Base-by-base conservation (phyloP, 2,797 vertebrate species). In the Rhynchotus rufescens region DNA sequence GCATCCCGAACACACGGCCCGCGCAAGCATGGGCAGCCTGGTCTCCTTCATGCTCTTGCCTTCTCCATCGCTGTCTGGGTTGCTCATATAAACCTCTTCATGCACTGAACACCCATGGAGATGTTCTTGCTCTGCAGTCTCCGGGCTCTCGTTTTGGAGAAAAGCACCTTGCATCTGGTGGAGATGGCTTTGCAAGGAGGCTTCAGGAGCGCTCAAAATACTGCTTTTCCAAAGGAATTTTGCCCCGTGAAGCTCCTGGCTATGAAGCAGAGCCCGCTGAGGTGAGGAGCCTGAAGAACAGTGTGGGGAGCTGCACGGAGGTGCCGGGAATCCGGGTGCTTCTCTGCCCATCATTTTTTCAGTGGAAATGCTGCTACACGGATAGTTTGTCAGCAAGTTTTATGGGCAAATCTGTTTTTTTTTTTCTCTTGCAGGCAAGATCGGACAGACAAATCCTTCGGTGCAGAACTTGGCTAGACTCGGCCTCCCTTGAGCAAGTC, bases 1-100 rank as follows among this genome's bases (percentile, higher is more conserved):
- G 23, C 51, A 57, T 45, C 51, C 36, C 30, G 17, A 71, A 22
- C 12, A 38, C 0, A 0, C 36, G 42, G 54, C 25, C 2, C 5
- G 1, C 3, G 13, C 65, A 26, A 15, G 10, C 49, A 54, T 4
- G 14, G 54, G 5, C 28, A 56, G 19, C 17, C 7, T 28, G 30
- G 54, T 20, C 54, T n/a, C 30, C 17, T 56, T 12, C 30, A 20
- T 20, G 30, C 30, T 67, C 44, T 1, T 20, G 12, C 42, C 47
- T 47, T 84, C 52, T 16, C 21, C 49, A 12, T 8, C 1, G 0
- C 36, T 36, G 75, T 62, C 44, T 3, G 26, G 59, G 60, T 38
- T 0, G 1, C 71, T 12, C 54, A 44, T 2, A 44, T 13, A 45
- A 64, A 20, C 68, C 30, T 42, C 64, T 45, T 12, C 51, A 25